Evolutionary conservation across 2,797 vertebrate species (phyloP), one percentile per base, ranked within the genome.

Genomic region (Macroramphosus scolopax): DNA sequence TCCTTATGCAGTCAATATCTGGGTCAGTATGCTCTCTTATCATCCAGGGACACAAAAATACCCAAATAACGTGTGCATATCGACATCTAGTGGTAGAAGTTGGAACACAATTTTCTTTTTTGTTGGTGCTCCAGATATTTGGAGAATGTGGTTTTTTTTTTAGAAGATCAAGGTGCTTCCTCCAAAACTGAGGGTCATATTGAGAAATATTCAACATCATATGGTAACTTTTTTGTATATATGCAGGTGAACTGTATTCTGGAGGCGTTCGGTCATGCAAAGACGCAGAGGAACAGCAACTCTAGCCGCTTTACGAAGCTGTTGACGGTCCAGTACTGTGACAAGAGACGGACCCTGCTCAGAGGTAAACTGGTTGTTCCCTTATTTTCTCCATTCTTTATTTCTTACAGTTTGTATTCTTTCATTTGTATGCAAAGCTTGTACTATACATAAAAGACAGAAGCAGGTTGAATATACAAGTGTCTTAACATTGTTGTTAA

Each of bases 191-290:
- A 16, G 8, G 14, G 1, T 8, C 2, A 17, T 28, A 17, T 5
- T 36, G 1, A 24, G 35, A 17, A 8, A 14, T 15, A 17, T 25
- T 10, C 3, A 22, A 38, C 1, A 2, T 41, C 14, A n/a, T n/a
- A n/a, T n/a, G n/a, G n/a, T 32, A 3, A 7, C 51, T 13, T 47
- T 13, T 1, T 59, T 38, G 68, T 16, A 12, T 68, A 8, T 7
- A 8, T 29, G 1, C 76, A 98, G 96, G 93, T 92, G 39, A 91
- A 87, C 67, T 91, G 85, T 67, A 81, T 98, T 48, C 81, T 98
- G 67, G 95, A 98, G 78, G 93, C 93, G 12, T 97, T 98, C 38
- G 94, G 94, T 41, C 94, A 98, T 24, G 95, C 96, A 34, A 94
- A 88, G 81, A 98, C 94, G 17, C 82, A 78, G 1, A 88, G 91